Evolutionary conservation across 2,797 vertebrate genomes (phyloP).

Genomic region (Eulemur coronatus): DNA sequence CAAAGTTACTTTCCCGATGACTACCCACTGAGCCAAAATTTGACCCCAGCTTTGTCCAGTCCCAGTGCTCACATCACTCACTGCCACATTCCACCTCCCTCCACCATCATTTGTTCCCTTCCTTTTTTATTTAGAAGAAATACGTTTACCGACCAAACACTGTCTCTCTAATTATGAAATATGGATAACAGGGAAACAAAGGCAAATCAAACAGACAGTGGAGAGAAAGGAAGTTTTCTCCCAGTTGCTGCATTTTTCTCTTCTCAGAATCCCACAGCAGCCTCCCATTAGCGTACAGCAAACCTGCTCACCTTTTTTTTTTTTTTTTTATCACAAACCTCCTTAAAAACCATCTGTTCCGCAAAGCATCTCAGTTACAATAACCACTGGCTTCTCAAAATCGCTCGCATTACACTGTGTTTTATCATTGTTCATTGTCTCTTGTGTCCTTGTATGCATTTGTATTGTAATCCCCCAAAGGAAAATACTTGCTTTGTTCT

Average conservation of each 20-base stretch:
- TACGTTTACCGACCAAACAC: not conserved
- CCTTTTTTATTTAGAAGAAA: not conserved
- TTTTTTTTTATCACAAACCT: not conserved
- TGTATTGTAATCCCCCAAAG: not conserved
- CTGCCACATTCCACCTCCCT: not conserved
- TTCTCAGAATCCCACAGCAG: not conserved
- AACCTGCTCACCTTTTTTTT: not conserved
- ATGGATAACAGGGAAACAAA: not conserved
- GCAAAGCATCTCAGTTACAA: not conserved
- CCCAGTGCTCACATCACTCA: not conserved
- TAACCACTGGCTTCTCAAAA: not conserved
- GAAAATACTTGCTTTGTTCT: conserved; percentile 30
- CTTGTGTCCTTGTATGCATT: not conserved
- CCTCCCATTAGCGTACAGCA: not conserved
- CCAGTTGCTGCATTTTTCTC: not conserved
- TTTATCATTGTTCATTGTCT: not conserved
- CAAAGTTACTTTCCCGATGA: not conserved
- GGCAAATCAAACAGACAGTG: not conserved
- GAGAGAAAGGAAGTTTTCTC: not conserved
- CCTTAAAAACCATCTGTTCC: conserved; percentile 41
- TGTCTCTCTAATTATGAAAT: not conserved
- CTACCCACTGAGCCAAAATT: not conserved
- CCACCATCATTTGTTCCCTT: not conserved
- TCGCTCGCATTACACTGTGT: not conserved
- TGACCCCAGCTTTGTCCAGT: not conserved